Evolutionary conservation across 2,888 invertebrate species (phyloP).

Genomic region (Rhagium mordax): DNA sequence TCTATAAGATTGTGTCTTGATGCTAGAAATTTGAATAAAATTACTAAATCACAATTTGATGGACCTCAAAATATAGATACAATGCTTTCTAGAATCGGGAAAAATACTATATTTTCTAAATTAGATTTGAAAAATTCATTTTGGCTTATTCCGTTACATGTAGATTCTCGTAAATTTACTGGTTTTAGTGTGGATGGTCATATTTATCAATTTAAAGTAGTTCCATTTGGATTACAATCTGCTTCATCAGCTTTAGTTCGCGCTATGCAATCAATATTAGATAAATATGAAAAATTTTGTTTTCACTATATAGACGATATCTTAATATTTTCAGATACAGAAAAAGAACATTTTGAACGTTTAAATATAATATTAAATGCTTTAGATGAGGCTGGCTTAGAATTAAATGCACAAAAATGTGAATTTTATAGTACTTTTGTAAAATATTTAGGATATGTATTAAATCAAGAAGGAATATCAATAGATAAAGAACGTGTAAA

Average conservation of each 20-base stretch:
- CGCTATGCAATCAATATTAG: not conserved
- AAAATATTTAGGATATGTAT: no score
- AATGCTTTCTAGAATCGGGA: not conserved
- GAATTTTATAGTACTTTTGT: no score
- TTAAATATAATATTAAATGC: no score
- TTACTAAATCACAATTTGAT: not conserved
- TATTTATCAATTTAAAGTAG: not conserved
- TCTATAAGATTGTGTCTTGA: not conserved
- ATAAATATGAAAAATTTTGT: not conserved
- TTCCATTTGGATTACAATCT: not conserved
- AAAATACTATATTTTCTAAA: not conserved
- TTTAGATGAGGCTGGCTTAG: no score
- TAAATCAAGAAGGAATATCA: no score
- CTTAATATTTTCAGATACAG: no score
- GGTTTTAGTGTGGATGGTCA: not conserved
- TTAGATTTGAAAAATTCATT: slow-evolving; percentile 6
- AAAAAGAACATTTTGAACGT: no score
- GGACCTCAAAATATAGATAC: not conserved
- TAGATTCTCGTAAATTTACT: not conserved
- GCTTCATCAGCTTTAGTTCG: not conserved
- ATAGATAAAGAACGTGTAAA: no score
- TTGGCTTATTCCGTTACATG: not conserved
- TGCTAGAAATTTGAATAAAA: not conserved
- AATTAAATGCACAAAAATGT: no score
- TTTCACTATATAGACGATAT: no score